These are phyloP conservation scores for Acleris holmiana DNA, from an alignment of 2,888 invertebrate species.

Conservation along the genomic window DNA sequence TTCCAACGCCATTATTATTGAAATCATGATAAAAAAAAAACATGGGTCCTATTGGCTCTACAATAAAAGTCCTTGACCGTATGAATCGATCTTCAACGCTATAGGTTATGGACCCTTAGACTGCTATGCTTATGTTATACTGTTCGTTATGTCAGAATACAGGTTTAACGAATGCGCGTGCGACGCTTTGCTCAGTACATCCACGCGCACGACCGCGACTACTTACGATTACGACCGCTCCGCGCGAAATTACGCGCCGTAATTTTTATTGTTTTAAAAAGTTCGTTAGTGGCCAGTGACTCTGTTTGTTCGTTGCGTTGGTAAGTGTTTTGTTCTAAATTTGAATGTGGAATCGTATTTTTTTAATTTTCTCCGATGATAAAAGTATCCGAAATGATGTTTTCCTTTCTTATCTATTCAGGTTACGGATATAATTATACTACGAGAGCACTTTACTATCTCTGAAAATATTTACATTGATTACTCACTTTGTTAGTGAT, in stretches of 20 bases:
- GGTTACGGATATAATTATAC: conserved; percentile 12
- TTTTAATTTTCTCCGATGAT: too few relatives aligned
- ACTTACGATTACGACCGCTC: conserved; percentile 14
- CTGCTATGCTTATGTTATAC: conserved; percentile 9
- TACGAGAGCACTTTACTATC: too few relatives aligned
- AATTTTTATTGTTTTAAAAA: conserved; percentile 4
- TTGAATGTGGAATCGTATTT: conserved; percentile 3
- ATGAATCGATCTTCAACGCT: not conserved
- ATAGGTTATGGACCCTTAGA: not conserved
- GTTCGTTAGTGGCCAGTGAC: conserved; percentile 24
- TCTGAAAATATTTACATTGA: too few relatives aligned
- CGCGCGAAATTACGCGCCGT: conserved; percentile 23
- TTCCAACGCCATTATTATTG: too few relatives aligned
- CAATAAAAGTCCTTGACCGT: too few relatives aligned
- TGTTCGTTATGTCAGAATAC: conserved; percentile 28
- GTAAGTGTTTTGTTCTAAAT: conserved; percentile 22
- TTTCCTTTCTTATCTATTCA: conserved; percentile 22
- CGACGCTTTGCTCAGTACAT: conserved; percentile 22
- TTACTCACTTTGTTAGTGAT: too few relatives aligned
- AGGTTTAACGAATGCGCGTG: conserved; percentile 33
- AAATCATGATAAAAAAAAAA: too few relatives aligned
- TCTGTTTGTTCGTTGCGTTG: not conserved
- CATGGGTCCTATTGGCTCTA: too few relatives aligned
- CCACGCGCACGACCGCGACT: conserved; percentile 24
- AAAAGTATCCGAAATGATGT: not conserved